Conservation (phyloP, 2,113 vertebrate genomes). For the Podiceps cristatus region DNA sequence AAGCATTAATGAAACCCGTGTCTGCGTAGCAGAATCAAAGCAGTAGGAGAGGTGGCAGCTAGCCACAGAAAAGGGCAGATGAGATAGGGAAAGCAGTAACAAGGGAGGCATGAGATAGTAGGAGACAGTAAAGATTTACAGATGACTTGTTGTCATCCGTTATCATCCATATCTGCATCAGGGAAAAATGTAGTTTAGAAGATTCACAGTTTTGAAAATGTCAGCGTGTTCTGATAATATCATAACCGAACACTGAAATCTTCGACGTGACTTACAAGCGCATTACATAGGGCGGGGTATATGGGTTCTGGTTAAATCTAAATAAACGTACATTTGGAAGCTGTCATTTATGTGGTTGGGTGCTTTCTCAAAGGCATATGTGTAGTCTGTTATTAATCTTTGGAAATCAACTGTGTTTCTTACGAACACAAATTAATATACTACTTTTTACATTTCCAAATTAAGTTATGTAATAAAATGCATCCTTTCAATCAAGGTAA, state of each 20-base stretch:
- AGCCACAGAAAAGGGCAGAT: slow-evolving; percentile 18
- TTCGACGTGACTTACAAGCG: not conserved
- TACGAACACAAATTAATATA: not conserved
- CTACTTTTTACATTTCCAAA: slow-evolving; percentile 24
- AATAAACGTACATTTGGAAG: slow-evolving; percentile 67
- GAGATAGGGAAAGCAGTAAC: slow-evolving; percentile 7
- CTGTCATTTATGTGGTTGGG: slow-evolving; percentile 17
- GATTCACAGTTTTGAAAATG: not conserved
- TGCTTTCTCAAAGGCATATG: slow-evolving; percentile 40
- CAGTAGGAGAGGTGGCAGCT: slow-evolving; percentile 20
- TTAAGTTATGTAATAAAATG: slow-evolving; percentile 58
- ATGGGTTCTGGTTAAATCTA: slow-evolving; percentile 52
- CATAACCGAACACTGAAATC: slow-evolving; percentile 10
- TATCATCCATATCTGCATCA: not conserved
- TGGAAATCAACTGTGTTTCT: slow-evolving; percentile 43
- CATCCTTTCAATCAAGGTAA: slow-evolving; percentile 15
- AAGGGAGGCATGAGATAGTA: not conserved
- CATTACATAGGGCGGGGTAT: slow-evolving; percentile 1
- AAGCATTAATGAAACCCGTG: slow-evolving; percentile 30
- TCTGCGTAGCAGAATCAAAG: not conserved
- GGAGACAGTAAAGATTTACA: slow-evolving; percentile 5
- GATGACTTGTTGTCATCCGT: not conserved
- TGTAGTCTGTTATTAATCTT: slow-evolving; percentile 49
- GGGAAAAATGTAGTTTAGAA: slow-evolving; percentile 37
- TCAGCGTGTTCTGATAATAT: not conserved